Base-by-base conservation (phyloP, 2,888 invertebrate species). In the Meliscaeva auricollis region DNA sequence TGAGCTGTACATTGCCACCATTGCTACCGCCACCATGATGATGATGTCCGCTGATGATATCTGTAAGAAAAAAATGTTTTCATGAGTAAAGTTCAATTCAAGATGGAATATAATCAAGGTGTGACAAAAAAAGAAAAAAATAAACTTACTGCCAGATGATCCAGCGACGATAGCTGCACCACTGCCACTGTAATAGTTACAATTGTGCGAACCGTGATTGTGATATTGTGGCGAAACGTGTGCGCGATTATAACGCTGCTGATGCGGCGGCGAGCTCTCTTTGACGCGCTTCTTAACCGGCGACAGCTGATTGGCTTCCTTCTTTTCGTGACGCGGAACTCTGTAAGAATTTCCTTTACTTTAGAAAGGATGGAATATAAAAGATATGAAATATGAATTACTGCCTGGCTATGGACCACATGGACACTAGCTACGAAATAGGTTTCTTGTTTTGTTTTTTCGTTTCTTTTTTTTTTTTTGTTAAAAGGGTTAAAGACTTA, bases 241-340 rank as follows among this genome's bases (percentile, higher is more conserved):
- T 48, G 91, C 88, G 62, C 92, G 91, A 89, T 91, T 92, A 77
- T 92, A 92, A 44, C 92, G 92, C 88, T 92, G 92, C 88, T 92
- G 92, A 80, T 95, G 94, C 50, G 97, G 98, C 26, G 98, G 98
- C 26, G 98, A 97, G 90, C 97, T 98, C 91, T 98, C 98, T 92
- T 98, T 98, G 52, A 98, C 98, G 17, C 98, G 95, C 92, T 99
- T 99, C 93, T 99, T 99, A 30, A 98, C 98, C 1, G 99, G 99
- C 89, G 98, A 98, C 89, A 98, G 93, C 91, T 98, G 98, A 75
- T 97, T 96, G 75, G 96, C 96, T 90, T 96, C 96, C 91, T 97
- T 97, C 91, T 97, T 97, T 90, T 96, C 95, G 88, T 94, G 92
- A 58, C 92, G 91, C 85, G 92, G 92, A 88, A 92, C 92, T 89